phyloP scores from a whole-genome alignment of 2,888 invertebrate species.

The Sicus ferrugineus region DNA sequence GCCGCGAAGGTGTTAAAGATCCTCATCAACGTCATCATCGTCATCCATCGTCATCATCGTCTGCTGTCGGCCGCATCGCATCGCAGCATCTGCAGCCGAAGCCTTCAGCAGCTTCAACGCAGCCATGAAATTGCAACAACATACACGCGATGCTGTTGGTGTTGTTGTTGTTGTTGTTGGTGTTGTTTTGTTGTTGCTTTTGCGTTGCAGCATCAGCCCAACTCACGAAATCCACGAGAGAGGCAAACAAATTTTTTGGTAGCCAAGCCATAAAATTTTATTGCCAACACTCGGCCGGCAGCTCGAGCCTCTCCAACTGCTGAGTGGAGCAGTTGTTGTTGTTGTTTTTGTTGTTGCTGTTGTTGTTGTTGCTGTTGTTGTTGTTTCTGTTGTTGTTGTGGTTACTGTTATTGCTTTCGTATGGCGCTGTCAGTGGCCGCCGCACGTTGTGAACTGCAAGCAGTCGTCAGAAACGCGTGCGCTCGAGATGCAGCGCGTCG shows the following conservation, averaged over 20 bases:
- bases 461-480: too few relatives aligned
- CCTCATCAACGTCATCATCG: neutral
- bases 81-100: constrained; percentile 6
- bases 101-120: neutral
- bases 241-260: constrained; percentile 47
- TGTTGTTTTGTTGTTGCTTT: neutral
- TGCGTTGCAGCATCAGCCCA: constrained; percentile 28
- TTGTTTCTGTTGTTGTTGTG: too few relatives aligned
- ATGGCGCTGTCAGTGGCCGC: too few relatives aligned
- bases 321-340: neutral
- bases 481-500: neutral
- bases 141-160: neutral
- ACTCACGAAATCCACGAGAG: neutral
- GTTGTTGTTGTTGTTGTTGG: neutral
- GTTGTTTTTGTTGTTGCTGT: constrained; percentile 34
- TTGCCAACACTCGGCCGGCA: constrained; percentile 51
- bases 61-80: neutral
- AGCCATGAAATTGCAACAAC: neutral
- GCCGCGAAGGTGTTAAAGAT: neutral
- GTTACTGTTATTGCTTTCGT: neutral
- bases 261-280: constrained; percentile 59
- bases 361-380: too few relatives aligned
- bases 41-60: neutral
- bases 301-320: too few relatives aligned
- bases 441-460: too few relatives aligned